Evolutionary conservation across 2,113 vertebrate species (phyloP).

Genomic region (Macaca mulatta): DNA sequence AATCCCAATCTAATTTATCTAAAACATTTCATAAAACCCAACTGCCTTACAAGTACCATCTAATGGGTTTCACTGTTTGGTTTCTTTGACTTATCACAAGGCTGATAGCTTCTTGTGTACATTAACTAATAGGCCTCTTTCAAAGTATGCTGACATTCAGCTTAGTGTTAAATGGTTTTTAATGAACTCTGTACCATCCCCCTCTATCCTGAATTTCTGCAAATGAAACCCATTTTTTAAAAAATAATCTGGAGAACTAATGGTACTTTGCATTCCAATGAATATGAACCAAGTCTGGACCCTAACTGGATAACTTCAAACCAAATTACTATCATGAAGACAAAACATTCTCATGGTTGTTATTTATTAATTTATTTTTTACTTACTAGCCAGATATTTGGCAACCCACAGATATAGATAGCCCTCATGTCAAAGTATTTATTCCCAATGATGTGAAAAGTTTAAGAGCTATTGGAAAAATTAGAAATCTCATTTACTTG

Average conservation of each 20-base stretch:
- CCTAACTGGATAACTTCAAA: slow-evolving; percentile 43
- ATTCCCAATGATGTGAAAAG: not conserved
- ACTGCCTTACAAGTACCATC: slow-evolving; percentile 37
- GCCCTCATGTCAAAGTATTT: not conserved
- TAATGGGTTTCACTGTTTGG: slow-evolving; percentile 72
- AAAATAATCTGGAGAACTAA: slow-evolving; percentile 5
- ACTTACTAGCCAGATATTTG: slow-evolving; percentile 13
- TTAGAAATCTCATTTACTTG: not conserved
- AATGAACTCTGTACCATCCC: slow-evolving; percentile 42
- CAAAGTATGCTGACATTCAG: slow-evolving; percentile 64
- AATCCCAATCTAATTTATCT: slow-evolving; percentile 59
- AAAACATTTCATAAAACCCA: slow-evolving; percentile 58
- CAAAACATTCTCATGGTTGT: slow-evolving; percentile 6
- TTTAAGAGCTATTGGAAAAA: not conserved
- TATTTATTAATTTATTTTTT: not conserved
- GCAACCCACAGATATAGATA: not conserved
- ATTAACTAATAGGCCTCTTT: slow-evolving; percentile 72
- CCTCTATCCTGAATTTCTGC: slow-evolving; percentile 18
- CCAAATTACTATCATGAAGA: slow-evolving; percentile 40
- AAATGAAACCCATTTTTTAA: not conserved
- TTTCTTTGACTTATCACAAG: slow-evolving; percentile 72
- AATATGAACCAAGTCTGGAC: slow-evolving; percentile 27
- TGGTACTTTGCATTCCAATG: not conserved
- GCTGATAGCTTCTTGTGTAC: slow-evolving; percentile 75
- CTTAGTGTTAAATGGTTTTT: slow-evolving; percentile 69